Conservation (phyloP, 2,113 vertebrate species). For the Micronycteris hirsuta region DNA sequence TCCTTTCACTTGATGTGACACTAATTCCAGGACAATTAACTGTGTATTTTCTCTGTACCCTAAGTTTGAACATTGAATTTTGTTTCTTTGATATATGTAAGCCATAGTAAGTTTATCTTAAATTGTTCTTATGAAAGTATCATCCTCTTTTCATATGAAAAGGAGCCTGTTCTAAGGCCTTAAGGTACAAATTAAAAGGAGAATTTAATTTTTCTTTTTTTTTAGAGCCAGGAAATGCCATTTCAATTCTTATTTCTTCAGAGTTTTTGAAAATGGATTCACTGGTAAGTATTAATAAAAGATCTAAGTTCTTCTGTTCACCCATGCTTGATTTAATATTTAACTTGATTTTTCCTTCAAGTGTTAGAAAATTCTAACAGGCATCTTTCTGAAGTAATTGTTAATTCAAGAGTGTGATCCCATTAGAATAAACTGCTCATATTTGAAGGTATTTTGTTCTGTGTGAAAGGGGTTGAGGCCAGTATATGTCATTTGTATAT, state of each 20-base stretch:
- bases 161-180: conserved; percentile 15
- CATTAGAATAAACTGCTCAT: neutral
- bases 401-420: conserved; percentile 11
- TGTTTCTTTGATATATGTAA: conserved; percentile 36
- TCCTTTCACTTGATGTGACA: neutral
- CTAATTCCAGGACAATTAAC: conserved; percentile 26
- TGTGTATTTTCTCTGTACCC: neutral
- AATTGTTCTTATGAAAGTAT: conserved; percentile 43
- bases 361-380: conserved; percentile 19
- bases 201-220: conserved; percentile 63
- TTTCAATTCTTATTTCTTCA: conserved; percentile 99
- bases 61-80: conserved; percentile 10
- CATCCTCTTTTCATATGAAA: conserved; percentile 30
- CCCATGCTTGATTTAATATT: neutral
- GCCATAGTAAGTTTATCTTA: neutral
- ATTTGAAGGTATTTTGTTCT: neutral
- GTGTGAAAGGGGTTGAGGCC: neutral
- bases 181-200: conserved; percentile 12
- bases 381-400: neutral
- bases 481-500: neutral
- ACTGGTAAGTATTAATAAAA: conserved; percentile 90
- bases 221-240: conserved; percentile 98
- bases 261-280: conserved; percentile 99
- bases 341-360: neutral
- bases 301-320: conserved; percentile 6